phyloP scores from a whole-genome alignment of 30 jellyfish, hydroid and myxozoan genomes.

The Chironex yamaguchii region DNA sequence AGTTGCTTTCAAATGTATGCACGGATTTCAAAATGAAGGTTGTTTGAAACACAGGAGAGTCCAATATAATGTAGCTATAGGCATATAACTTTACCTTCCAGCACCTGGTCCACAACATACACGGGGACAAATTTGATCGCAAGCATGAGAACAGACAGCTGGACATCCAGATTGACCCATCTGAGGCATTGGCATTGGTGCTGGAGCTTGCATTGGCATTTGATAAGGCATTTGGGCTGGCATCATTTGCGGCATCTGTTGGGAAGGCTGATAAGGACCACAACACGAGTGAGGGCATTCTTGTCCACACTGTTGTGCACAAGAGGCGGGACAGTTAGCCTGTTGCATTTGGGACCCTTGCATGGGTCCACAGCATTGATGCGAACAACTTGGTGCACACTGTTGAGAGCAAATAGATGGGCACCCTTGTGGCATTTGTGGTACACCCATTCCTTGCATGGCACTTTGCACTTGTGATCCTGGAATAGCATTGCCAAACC shows the following conservation, averaged over 20 bases:
- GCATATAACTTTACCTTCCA: background rate
- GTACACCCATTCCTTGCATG: background rate
- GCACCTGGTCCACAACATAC: background rate
- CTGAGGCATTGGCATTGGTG: background rate
- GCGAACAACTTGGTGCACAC: conserved; percentile 83
- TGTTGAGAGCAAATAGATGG: conserved; percentile 75
- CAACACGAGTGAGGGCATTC: background rate
- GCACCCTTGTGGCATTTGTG: conserved; percentile 36
- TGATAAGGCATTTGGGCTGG: background rate
- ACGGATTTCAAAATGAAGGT: no score
- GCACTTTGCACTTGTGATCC: background rate
- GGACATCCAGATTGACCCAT: background rate
- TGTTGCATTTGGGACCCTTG: background rate
- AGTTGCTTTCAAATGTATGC: no score
- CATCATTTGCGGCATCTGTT: background rate
- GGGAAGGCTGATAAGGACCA: background rate
- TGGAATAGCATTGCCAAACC: background rate
- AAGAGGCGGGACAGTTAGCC: background rate
- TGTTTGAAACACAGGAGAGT: no score
- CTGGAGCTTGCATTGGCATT: background rate
- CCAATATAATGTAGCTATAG: no score
- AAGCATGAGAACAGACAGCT: background rate
- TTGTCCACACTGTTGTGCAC: background rate
- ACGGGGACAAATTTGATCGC: background rate
- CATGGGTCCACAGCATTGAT: conserved; percentile 81